phyloP scores from a whole-genome alignment of 2,113 vertebrate species.

The Mobula birostris region DNA sequence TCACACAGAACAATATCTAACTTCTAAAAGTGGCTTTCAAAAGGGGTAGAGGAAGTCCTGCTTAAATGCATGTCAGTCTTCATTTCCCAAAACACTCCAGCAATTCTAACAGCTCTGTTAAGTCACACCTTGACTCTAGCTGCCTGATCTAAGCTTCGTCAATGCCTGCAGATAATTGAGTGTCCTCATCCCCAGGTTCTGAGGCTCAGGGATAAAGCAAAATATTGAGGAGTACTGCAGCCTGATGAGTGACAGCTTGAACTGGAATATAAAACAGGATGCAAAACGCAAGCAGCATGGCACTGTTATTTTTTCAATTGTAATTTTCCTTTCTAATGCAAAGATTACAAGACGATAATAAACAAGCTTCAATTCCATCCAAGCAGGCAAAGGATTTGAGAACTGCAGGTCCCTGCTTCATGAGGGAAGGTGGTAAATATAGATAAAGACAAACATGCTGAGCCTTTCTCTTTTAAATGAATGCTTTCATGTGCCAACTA shows the following conservation, averaged over 20 bases:
- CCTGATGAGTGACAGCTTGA: neutral
- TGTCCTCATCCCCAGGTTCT: neutral
- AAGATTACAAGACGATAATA: conserved; percentile 8
- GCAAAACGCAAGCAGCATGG: neutral
- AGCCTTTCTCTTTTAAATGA: conserved; percentile 24
- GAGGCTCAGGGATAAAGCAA: neutral
- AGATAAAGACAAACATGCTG: conserved; percentile 29
- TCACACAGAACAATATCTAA: no score
- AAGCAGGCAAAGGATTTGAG: neutral
- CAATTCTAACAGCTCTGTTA: neutral
- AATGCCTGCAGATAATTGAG: neutral
- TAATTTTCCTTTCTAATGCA: conserved; percentile 30
- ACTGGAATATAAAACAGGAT: neutral
- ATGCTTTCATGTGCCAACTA: conserved; percentile 28
- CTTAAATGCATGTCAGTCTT: no score
- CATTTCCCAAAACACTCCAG: neutral
- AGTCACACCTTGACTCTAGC: neutral
- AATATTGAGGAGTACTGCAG: neutral
- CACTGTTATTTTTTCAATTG: neutral
- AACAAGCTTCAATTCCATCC: neutral
- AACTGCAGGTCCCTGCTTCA: neutral
- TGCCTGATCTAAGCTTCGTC: neutral
- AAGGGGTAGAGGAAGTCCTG: no score
- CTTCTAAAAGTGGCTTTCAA: no score
- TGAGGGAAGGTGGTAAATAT: conserved; percentile 15